Evolutionary conservation across 2,888 invertebrate genomes (phyloP).

Genomic region (Caenorhabditis sp.): DNA sequence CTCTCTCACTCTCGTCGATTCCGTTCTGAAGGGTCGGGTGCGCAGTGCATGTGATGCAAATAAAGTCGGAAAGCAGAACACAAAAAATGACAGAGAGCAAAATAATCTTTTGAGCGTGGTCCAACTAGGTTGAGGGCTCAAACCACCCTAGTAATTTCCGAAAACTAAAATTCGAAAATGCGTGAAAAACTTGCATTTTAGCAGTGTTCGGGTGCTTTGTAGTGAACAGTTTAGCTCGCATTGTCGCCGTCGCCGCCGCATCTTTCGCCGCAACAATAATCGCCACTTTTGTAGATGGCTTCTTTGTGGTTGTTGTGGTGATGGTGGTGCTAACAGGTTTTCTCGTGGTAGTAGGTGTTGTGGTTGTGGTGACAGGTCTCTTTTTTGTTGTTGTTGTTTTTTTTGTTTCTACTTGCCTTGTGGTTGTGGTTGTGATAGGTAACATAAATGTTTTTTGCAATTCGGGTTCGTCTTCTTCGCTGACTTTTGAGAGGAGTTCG

Average conservation of each 20-base stretch:
- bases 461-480: constrained; percentile 13
- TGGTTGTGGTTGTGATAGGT: constrained; percentile 14
- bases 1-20: too few relatives aligned
- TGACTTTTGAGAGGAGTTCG: constrained; percentile 48
- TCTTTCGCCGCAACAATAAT: constrained; percentile 39
- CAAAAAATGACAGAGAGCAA: too few relatives aligned
- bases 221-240: constrained; percentile 28
- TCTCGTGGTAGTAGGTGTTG: constrained; percentile 27
- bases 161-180: too few relatives aligned
- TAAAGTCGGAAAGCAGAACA: too few relatives aligned
- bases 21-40: too few relatives aligned
- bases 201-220: constrained; percentile 32
- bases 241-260: constrained; percentile 21
- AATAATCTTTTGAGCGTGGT: too few relatives aligned
- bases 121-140: too few relatives aligned
- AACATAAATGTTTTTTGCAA: constrained; percentile 23
- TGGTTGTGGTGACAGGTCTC: constrained; percentile 18
- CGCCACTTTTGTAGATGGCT: constrained; percentile 23
- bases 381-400: constrained; percentile 11
- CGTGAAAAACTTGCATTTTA: constrained; percentile 37
- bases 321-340: constrained; percentile 23
- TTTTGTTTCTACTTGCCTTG: background rate
- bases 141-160: too few relatives aligned
- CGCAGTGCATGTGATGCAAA: too few relatives aligned
- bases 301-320: constrained; percentile 18